Evolutionary conservation across 92 coral and sea anemone genomes (phyloP).

Genomic region (Pocillopora meandrina): DNA sequence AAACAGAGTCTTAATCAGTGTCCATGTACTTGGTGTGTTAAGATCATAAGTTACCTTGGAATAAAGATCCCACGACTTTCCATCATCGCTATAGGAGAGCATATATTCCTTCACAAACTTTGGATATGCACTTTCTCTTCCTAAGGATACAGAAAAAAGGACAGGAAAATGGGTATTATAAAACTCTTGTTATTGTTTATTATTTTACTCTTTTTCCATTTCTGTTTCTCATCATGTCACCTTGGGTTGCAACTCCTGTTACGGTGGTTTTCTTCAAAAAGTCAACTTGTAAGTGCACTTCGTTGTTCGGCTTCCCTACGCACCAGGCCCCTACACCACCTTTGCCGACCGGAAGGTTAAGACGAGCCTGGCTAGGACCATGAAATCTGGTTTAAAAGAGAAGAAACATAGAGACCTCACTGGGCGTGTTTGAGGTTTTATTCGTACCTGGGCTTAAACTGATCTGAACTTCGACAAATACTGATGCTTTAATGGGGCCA

Average conservation of each 20-base stretch:
- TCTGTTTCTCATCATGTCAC: constrained; percentile 6
- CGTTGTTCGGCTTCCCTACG: constrained; percentile 17
- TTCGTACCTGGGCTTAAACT: no score
- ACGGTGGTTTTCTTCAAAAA: constrained; percentile 29
- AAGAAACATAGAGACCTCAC: not conserved
- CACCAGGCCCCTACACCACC: constrained; percentile 77
- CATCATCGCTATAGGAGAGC: constrained; percentile 56
- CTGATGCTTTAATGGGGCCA: no score
- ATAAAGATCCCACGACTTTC: constrained; percentile 47
- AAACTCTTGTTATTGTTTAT: not conserved
- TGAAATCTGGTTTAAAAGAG: constrained; percentile 34
- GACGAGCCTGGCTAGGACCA: constrained; percentile 66
- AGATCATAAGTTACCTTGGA: constrained; percentile 37
- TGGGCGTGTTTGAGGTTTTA: not conserved
- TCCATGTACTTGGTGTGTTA: not conserved
- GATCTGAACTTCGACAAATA: no score
- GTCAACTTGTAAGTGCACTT: constrained; percentile 56
- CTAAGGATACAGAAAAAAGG: constrained; percentile 12
- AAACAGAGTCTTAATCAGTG: no score
- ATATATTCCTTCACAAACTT: constrained; percentile 54
- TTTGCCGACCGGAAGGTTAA: constrained; percentile 41
- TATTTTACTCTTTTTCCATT: not conserved
- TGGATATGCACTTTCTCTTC: constrained; percentile 57
- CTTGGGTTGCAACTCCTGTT: constrained; percentile 65
- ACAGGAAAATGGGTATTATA: not conserved